Conservation (phyloP, 1,140 invertebrate species). For the Camponotus floridanus region DNA sequence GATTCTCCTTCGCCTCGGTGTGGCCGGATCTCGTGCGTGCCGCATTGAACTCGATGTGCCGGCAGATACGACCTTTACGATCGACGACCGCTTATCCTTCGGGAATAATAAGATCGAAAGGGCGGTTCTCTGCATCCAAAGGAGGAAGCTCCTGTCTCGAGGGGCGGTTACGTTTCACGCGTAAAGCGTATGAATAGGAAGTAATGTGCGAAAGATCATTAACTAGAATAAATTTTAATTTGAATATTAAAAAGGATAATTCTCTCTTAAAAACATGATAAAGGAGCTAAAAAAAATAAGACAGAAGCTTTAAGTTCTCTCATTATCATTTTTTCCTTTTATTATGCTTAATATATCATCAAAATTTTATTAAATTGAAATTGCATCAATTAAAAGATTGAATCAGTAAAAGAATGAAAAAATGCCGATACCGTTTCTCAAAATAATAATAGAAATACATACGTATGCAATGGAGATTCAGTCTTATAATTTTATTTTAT, state of each 20-base stretch:
- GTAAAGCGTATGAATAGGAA: background rate
- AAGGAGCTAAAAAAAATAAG: too few relatives aligned
- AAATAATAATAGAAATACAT: too few relatives aligned
- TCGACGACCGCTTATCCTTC: constrained; percentile 55
- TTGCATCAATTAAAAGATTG: background rate
- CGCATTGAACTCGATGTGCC: constrained; percentile 58
- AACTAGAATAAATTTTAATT: background rate
- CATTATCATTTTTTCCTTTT: background rate
- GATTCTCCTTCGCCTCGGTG: constrained; percentile 2
- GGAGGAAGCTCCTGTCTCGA: constrained; percentile 43
- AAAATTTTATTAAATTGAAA: constrained; percentile 3
- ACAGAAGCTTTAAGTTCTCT: background rate
- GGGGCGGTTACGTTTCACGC: constrained; percentile 7
- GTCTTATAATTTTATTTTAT: too few relatives aligned
- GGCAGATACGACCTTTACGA: constrained; percentile 69
- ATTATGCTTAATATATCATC: background rate
- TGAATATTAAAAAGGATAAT: background rate
- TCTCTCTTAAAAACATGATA: background rate
- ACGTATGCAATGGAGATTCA: too few relatives aligned
- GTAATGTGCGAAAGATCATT: background rate
- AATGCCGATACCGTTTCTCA: too few relatives aligned
- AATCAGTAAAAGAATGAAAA: background rate
- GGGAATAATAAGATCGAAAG: constrained; percentile 67
- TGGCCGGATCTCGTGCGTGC: constrained; percentile 45
- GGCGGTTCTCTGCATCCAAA: constrained; percentile 10